Evolutionary conservation across 2,797 vertebrate species (phyloP).

Genomic region (Phylloscopus collybita): DNA sequence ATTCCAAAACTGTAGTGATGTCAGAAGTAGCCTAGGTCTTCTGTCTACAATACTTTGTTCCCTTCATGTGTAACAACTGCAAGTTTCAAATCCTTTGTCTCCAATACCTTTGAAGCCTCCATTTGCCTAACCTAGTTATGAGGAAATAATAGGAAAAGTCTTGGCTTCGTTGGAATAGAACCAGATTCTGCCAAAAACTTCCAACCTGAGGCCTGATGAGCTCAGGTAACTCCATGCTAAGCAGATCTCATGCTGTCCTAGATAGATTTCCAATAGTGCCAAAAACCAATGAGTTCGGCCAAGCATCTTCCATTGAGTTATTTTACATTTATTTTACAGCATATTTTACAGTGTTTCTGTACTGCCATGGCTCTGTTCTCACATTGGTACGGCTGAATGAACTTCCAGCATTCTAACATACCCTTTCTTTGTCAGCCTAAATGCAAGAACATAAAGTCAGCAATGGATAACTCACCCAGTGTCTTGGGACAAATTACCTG

Average conservation of each 20-base stretch:
- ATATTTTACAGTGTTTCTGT: not conserved
- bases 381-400: not conserved
- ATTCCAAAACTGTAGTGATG: not conserved
- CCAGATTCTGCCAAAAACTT: not conserved
- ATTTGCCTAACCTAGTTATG: not conserved
- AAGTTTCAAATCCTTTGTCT: not conserved
- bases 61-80: not conserved
- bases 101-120: not conserved
- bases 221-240: not conserved
- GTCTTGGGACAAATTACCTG: not conserved
- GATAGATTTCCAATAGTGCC: not conserved
- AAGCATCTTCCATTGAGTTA: fast-evolving
- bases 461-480: not conserved
- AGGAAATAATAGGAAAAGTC: not conserved
- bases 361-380: not conserved
- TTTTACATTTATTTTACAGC: not conserved
- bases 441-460: not conserved
- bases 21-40: not conserved
- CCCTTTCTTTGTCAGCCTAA: not conserved
- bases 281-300: not conserved
- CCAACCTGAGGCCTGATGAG: not conserved
- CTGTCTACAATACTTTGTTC: not conserved
- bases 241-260: not conserved
- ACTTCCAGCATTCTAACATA: not conserved
- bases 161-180: not conserved